Evolutionary conservation across 2,113 vertebrate genomes (phyloP), one percentile per base, ranked within the genome.

Genomic region (Agelaius phoeniceus): DNA sequence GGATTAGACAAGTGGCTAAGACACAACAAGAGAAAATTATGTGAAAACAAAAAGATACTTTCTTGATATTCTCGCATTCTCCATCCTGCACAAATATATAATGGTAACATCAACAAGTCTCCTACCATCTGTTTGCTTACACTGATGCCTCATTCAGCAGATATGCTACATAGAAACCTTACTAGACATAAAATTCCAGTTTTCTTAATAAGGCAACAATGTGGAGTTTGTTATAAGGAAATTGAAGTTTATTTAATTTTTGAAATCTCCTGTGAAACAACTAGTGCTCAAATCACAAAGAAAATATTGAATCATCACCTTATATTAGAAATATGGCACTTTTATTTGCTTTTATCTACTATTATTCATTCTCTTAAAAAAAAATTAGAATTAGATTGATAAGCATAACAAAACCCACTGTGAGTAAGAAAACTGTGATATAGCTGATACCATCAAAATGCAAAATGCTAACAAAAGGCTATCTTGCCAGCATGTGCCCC

Each of bases 221-320:
- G 95, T 75, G 30, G 83, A 97, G 71, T 97, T 97, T 97, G 78
- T 97, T 95, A 96, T 90, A 96, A 97, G 71, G 78, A 97, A 95
- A 96, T 90, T 48, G 46, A 93, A 93, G 95, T 97, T 98, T 97
- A 96, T 98, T 96, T 97, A 76, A 35, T 87, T 96, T 93, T 80
- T 91, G 93, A 96, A 97, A 88, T 80, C 20, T 62, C 57, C 84
- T 76, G 72, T 82, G 66, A 96, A 96, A 94, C 91, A 89, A 85
- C 84, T 87, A 91, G 87, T 61, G 94, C 94, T 93, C 75, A 93
- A 91, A 90, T 96, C 90, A 93, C 55, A 94, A 88, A 59, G 55
- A 73, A 84, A 95, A 96, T 51, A 87, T 49, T 87, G 95, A 82
- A 90, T 93, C 67, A 89, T 88, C 83, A 95, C 66, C 30, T 57